Percentiles rank a stretch among this genome's conserved stretches.
These are phyloP conservation scores for Arrhamphus sclerolepis DNA, from an alignment of 2,797 vertebrate genomes.

Conservation along the genomic window DNA sequence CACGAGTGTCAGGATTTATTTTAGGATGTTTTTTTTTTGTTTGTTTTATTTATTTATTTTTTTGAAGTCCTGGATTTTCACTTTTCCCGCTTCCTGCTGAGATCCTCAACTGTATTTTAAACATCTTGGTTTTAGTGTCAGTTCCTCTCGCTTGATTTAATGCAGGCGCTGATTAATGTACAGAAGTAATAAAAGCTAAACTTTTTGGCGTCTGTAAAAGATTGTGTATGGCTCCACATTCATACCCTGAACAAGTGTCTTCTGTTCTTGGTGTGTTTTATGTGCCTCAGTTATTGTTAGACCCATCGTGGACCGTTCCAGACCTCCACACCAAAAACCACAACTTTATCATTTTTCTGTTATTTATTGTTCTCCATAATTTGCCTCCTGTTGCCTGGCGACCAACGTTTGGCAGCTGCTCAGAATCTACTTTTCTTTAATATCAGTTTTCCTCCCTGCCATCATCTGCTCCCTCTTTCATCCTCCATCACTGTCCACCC, in stretches of 20 bases:
- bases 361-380: constrained; percentile 53
- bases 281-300: constrained; percentile 36
- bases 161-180: constrained; percentile 1
- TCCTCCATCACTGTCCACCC: constrained; percentile 31
- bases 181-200: neutral
- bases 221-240: constrained; percentile 3
- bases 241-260: constrained; percentile 2
- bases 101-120: constrained; percentile 8
- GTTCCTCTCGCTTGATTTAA: constrained; percentile 1
- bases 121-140: neutral
- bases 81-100: constrained; percentile 4
- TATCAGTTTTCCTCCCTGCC: constrained; percentile 8
- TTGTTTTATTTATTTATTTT: too few species aligned
- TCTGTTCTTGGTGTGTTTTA: constrained; percentile 13
- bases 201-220: constrained; percentile 12
- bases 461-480: constrained; percentile 24
- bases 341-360: constrained; percentile 26
- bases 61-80: constrained; percentile 1
- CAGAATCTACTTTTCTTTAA: constrained; percentile 10
- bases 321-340: constrained; percentile 16
- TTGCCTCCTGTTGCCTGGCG: constrained; percentile 39
- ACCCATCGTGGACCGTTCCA: neutral
- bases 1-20: constrained; percentile 5
- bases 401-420: constrained; percentile 37
- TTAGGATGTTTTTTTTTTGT: constrained; percentile 1